phyloP scores from a whole-genome alignment of 35 echinoderm and acorn worm genomes.

The Apostichopus californicus region DNA sequence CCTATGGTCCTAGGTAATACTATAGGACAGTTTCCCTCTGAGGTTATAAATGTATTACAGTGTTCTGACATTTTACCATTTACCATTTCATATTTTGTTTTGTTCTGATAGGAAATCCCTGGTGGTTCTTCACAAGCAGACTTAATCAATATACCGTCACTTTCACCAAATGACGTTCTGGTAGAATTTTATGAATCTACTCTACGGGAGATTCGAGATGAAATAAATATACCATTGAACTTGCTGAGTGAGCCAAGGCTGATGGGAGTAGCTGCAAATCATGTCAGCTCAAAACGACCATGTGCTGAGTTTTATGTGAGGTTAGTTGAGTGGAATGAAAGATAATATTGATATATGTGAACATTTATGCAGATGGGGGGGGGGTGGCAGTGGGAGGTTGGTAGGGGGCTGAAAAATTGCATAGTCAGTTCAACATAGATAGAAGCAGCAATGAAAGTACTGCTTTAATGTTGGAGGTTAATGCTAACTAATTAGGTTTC shows the following conservation, averaged over 20 bases:
- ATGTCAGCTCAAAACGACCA: conserved; percentile 84
- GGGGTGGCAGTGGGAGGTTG: too few species aligned
- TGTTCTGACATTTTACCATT: too few species aligned
- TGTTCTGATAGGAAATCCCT: conserved; percentile 67
- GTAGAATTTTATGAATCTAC: conserved; percentile 81
- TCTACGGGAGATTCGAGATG: conserved; percentile 82
- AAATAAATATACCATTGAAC: conserved; percentile 80
- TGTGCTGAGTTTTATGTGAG: conserved; percentile 86
- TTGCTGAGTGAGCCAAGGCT: conserved; percentile 68
- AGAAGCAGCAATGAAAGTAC: too few species aligned
- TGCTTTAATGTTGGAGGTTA: too few species aligned
- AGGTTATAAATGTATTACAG: too few species aligned
- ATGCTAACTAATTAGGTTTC: too few species aligned
- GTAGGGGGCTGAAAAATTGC: too few species aligned
- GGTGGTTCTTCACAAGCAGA: conserved; percentile 52
- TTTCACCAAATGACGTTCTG: conserved; percentile 57
- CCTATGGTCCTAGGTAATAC: too few species aligned
- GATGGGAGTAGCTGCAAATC: conserved; percentile 80
- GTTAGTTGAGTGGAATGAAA: conserved; percentile 35
- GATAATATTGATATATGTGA: too few species aligned
- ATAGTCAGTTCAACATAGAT: too few species aligned
- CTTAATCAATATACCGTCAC: conserved; percentile 56
- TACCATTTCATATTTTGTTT: conserved; percentile 6
- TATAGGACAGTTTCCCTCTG: too few species aligned
- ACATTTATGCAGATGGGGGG: too few species aligned